Evolutionary conservation across 2,888 invertebrate species (phyloP), one percentile per base, ranked within the genome.

Genomic region (Noctua pronuba): DNA sequence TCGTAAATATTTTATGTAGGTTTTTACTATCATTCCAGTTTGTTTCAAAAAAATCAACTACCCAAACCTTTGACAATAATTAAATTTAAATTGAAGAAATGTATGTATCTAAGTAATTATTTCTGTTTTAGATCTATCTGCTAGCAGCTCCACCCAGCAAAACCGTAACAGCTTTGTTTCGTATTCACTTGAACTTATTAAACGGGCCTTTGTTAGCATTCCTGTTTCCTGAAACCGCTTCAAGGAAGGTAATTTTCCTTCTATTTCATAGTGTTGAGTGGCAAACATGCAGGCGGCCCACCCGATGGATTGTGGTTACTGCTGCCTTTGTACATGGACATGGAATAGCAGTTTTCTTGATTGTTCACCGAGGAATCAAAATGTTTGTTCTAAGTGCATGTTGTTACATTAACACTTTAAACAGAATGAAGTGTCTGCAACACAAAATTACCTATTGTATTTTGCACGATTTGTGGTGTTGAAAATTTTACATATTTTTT

Each of bases 201-300:
- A 99, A 99, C 96, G 99, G 99, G 86, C 99, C 99, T 75, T 97
- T 99, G 79, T 97, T 99, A 91, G 99, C 99, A 80, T 98, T 99
- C 92, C 92, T 99, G 83, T 99, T 99, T 95, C 99, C 99, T 80
- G 99, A 99, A 96, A 98, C 99, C 77, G 99, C 99, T 93, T 99
- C 99, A 74, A 97, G 99, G 94, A 97, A 98, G 93, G 99, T 99
- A 97, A 97, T 96, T 60, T 52, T 49, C 69, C 71, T 58, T 69
- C 11, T 28, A 28, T 68, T 60, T 28, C 16, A 49, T 46, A 65
- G 10, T 60, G 18, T 55, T 58, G n/a, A 41, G 5, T 52, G 28
- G 16, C 31, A 31, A 73, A 31, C 2, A 41, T 65, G 46, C 38
- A 35, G 16, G 18, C 10, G 28, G 18, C 38, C 24, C 6, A 49